Base-by-base conservation (phyloP, 2,797 vertebrate species). In the Austrolebias charrua region DNA sequence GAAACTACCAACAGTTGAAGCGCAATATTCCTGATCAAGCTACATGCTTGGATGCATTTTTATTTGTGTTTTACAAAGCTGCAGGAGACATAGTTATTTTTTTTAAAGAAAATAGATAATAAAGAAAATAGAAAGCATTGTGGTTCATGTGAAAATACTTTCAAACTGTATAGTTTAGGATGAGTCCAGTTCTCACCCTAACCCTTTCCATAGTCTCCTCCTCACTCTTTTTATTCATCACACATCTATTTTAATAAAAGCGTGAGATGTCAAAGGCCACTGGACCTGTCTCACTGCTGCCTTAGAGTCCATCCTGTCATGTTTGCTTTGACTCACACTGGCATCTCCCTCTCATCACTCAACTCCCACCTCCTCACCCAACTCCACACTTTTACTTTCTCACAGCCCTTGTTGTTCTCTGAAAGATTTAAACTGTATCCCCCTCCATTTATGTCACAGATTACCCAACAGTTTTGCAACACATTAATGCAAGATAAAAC, bases 201-300 rank as follows among this genome's bases (percentile, higher is more conserved):
- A 50, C 83, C 63, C 89, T 92, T 86, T 82, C 91, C 79, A 86
- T 79, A 91, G 51, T 29, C 54, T 70, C 69, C 66, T 65, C 64
- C 71, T 54, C 67, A 38, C 38, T 35, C 63, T 54, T 55, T 58
- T 35, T 60, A 75, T 74, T 53, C 50, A 70, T 81, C 62, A 48
- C 70, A 79, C 81, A 82, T 90, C 85, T 79, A 63, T 85, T 91
- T 89, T 87, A 92, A 91, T 91, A 87, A 91, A 91, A 84, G 82
- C 43, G 73, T 68, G 76, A 82, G 85, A 82, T 86, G 84, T 88
- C 85, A 89, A 87, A 89, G 85, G 82, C 76, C 85, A 82, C 66
- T 72, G 57, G 76, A 69, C 76, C 66, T 31, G 60, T 76, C 59
- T 71, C 53, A 47, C 56, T 8, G 35, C 80, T 75, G 63, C 72